These are phyloP conservation scores for Apistogramma diplotaenia DNA, from an alignment of 2,113 vertebrate species.

Conservation along the genomic window DNA sequence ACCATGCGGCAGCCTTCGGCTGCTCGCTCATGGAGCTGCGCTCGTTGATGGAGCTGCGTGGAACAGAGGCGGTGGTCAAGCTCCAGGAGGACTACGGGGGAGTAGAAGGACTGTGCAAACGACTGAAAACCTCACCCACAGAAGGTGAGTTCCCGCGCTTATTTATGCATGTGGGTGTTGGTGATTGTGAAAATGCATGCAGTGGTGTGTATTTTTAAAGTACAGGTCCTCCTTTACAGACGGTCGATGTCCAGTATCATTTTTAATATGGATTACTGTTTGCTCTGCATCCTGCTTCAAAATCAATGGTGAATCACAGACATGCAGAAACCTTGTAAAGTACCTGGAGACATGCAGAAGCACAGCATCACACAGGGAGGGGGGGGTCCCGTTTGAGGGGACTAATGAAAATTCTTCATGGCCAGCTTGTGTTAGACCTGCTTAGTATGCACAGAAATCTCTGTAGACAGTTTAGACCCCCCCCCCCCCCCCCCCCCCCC, in stretches of 20 bases:
- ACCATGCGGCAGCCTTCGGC: constrained; percentile 89
- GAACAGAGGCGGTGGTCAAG: constrained; percentile 94
- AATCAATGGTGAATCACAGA: neutral
- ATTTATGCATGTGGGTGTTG: constrained; percentile 2
- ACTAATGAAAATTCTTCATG: constrained; percentile 41
- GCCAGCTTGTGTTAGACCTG: constrained; percentile 26
- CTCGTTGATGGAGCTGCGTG: constrained; percentile 96
- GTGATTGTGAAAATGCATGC: constrained; percentile 13
- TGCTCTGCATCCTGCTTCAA: neutral
- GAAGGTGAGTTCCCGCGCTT: constrained; percentile 84
- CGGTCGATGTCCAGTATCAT: neutral
- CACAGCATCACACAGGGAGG: constrained; percentile 33
- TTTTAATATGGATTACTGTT: neutral
- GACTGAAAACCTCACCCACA: constrained; percentile 91
- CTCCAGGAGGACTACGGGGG: constrained; percentile 95
- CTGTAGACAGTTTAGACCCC: constrained; percentile 39
- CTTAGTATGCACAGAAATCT: constrained; percentile 60
- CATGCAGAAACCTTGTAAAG: constrained; percentile 3
- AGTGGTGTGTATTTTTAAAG: neutral
- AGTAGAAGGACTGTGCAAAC: constrained; percentile 91
- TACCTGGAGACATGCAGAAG: constrained; percentile 42
- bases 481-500: neutral
- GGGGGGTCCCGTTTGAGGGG: constrained; percentile 52
- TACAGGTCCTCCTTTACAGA: neutral
- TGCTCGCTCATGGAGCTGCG: constrained; percentile 93